Base-by-base conservation (phyloP, 2,797 vertebrate genomes). In the Gymnoscopelus microlampas region DNA sequence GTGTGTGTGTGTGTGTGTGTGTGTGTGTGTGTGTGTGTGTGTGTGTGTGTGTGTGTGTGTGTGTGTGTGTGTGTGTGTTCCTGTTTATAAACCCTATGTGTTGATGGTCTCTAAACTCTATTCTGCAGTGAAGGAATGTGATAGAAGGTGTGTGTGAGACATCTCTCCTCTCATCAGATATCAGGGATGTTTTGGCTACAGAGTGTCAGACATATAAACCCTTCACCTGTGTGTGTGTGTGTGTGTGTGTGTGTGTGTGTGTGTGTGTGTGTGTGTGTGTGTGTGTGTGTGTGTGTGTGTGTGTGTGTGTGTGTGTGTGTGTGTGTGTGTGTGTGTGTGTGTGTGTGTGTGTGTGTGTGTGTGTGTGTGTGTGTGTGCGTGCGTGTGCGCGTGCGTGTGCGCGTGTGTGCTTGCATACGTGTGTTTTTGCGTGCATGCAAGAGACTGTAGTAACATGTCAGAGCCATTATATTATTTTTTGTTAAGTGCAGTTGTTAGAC, bases 211-310 rank as follows among this genome's bases (percentile, higher is more conserved):
- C 39, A 10, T 44, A 44, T 44, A 8, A 44, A 44, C 39, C 39
- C 39, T 70, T 66, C 73, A 83, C 78, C 70, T 60, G 57, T 73
- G 64, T 78, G 83, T 35, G 76, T 86, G 84, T 85, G 80, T 55
- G 66, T 56, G 11, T 80, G 84, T 82, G 24, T 19, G 62, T 71
- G 32, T 68, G 23, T 19, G 24, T 14, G 29, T 44, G 23, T 67
- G 56, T 68, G 60, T 32, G 56, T 76, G 58, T 66, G 66, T 66
- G 51, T 39, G 60, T 57, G 44, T 54, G 32, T 19, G 48, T 47
- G 50, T 51, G 50, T 51, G 50, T 51, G 50, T 15, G 50, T 15
- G 50, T 15, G 50, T 15, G 50, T 15, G 12, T 15, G 13, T 15
- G 50, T 51, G 14, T 14, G 8, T 50, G 48, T 50, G 48, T 13